These are phyloP conservation scores for Lottia gigantea DNA, from an alignment of 2,888 invertebrate species.

Conservation along the genomic window DNA sequence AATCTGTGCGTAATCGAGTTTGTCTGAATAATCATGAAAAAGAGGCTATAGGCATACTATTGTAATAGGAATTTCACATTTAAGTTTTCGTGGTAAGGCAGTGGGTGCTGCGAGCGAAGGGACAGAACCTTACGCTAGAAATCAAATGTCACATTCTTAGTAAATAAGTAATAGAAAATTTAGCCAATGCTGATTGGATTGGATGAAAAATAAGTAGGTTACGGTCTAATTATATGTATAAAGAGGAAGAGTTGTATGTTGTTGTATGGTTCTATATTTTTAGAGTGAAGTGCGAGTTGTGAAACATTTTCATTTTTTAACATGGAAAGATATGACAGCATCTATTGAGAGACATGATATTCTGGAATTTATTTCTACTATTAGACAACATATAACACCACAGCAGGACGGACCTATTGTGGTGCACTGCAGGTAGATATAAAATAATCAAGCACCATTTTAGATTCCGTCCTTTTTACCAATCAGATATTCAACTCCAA, in stretches of 20 bases:
- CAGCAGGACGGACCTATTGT: constrained; percentile 43
- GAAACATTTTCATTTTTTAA: constrained; percentile 49
- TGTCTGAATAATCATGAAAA: no score
- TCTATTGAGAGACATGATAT: constrained; percentile 41
- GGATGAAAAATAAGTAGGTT: background rate
- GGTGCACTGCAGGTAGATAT: constrained; percentile 48
- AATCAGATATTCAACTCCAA: no score
- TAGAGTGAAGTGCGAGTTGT: constrained; percentile 24
- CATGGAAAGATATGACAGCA: constrained; percentile 49
- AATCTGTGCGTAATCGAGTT: no score
- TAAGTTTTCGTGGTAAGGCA: no score
- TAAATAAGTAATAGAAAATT: constrained; percentile 16
- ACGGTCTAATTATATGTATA: background rate
- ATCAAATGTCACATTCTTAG: no score
- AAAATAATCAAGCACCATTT: background rate
- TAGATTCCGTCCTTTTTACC: no score
- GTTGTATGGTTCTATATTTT: background rate
- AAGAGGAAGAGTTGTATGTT: background rate
- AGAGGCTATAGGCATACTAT: no score
- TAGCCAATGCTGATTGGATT: background rate
- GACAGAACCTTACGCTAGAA: no score
- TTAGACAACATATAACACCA: constrained; percentile 40
- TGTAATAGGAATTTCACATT: no score
- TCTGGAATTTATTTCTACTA: constrained; percentile 44
- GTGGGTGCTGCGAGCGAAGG: no score